Base-by-base conservation (phyloP, 2,797 vertebrate species). In the Lacerta agilis region DNA sequence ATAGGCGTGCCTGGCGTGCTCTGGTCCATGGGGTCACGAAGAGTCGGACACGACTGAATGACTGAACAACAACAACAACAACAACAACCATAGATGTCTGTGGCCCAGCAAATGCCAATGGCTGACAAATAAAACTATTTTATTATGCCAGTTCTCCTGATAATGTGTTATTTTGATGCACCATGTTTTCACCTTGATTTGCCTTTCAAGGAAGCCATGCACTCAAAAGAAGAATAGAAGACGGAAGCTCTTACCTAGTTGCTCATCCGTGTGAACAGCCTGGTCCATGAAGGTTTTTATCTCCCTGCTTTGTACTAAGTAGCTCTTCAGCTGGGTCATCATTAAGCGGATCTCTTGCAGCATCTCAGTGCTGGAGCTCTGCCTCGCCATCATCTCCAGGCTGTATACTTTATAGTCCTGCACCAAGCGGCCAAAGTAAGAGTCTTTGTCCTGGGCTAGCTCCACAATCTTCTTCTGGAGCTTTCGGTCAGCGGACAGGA, bases 241-340 rank as follows among this genome's bases (percentile, higher is more conserved):
- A 49, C 36, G 69, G 1, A 11, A 36, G 69, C 73, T 95, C 95
- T 96, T 94, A 99, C 99, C 99, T 45, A 99, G 95, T 92, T 98
- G 98, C 87, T 99, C 98, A 64, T 98, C 98, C 0, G 96, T 78
- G 91, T 98, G 97, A 93, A 94, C 96, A 90, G 43, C 88, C 61
- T 97, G 95, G 86, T 99, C 99, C 94, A 97, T 93, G 89, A 99
- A 95, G 77, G 95, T 95, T 87, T 97, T 98, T 93, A 99, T 90
- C 97, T 99, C 99, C 0, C 97, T 96, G 91, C 99, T 99, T 97
- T 99, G 99, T 90, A 99, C 97, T 43, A 99, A 96, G 96, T 99
- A 99, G 92, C 97, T 99, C 96, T 99, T 99, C 90, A 99, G 97
- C 91, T 99, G 99, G 0, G 98, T 99, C 97, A 99, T 98, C 98